Evolutionary conservation across 2,797 vertebrate species (phyloP).

Genomic region (Balearica regulorum): DNA sequence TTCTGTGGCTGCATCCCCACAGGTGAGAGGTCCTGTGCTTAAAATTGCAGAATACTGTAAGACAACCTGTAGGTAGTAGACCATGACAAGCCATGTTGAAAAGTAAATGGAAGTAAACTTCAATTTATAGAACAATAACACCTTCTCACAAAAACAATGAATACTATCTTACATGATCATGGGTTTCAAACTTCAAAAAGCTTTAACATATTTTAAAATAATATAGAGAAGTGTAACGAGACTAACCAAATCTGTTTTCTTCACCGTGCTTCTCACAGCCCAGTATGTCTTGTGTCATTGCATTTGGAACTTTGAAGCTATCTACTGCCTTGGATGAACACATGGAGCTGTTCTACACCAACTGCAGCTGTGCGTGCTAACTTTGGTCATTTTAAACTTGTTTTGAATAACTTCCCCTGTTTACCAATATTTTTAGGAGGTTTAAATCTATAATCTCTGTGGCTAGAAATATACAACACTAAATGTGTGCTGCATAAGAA

Average conservation of each 20-base stretch:
- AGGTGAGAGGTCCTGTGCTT: neutral
- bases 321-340: neutral
- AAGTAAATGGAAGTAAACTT: neutral
- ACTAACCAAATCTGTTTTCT: neutral
- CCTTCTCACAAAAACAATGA: neutral
- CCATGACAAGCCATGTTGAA: neutral
- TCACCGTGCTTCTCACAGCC: neutral
- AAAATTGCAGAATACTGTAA: neutral
- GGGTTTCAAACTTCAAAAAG: neutral
- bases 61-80: neutral
- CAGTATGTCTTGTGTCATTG: neutral
- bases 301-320: neutral
- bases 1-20: neutral
- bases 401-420: neutral
- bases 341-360: neutral
- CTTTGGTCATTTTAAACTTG: neutral
- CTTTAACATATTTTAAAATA: neutral
- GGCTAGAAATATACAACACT: neutral
- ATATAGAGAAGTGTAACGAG: neutral
- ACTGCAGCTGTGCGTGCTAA: neutral
- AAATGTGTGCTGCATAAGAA: neutral
- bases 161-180: neutral
- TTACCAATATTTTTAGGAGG: neutral
- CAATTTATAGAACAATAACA: neutral
- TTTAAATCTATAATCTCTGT: neutral